Conservation (phyloP, 2,113 vertebrate species). For the Phalacrocorax pelagicus region DNA sequence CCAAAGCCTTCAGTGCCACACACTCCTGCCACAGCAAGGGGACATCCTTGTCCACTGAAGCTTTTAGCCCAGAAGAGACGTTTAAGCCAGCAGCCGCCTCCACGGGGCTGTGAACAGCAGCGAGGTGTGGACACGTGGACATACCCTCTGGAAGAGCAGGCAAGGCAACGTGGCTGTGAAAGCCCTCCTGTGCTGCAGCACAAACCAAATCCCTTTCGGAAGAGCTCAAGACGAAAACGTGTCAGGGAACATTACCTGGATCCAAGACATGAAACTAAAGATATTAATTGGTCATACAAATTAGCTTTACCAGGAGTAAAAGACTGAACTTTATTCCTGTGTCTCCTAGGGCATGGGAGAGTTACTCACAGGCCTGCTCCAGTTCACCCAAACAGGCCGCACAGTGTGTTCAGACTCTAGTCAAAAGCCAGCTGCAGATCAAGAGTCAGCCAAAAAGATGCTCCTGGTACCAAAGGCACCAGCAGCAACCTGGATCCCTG, state of each 20-base stretch:
- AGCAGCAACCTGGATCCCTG: neutral
- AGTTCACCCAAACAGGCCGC: neutral
- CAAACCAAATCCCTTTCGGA: neutral
- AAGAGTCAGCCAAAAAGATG: neutral
- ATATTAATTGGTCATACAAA: neutral
- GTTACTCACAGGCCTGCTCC: neutral
- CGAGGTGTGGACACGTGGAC: fast-evolving
- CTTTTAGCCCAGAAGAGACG: neutral
- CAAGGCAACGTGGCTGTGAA: neutral
- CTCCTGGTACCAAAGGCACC: neutral
- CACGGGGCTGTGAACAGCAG: neutral
- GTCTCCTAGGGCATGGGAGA: neutral
- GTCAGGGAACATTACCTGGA: neutral
- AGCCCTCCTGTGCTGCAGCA: neutral
- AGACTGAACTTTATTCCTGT: neutral
- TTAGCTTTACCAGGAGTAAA: neutral
- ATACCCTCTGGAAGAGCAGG: neutral
- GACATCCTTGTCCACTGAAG: neutral
- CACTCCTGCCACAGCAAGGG: neutral
- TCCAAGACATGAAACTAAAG: neutral
- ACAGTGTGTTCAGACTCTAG: neutral
- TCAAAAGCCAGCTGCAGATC: neutral
- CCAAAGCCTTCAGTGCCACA: neutral
- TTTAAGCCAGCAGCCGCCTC: neutral
- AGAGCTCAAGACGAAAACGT: neutral